Conservation (phyloP, 2,797 vertebrate species). For the Melanogrammus aeglefinus region DNA sequence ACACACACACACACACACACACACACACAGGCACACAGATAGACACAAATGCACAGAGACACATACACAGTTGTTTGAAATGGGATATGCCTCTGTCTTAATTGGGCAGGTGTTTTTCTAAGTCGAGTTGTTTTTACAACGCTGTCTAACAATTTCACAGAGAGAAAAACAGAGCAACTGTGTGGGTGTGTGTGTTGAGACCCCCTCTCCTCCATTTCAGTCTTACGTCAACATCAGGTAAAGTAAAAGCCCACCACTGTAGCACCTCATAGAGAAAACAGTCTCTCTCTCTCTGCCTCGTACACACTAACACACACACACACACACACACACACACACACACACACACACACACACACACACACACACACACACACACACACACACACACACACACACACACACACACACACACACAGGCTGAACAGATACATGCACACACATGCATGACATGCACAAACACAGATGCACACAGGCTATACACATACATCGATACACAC, state of each 20-base stretch:
- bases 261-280: constrained; percentile 45
- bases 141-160: constrained; percentile 59
- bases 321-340: constrained; percentile 11
- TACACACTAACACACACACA: constrained; percentile 14
- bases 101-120: constrained; percentile 75
- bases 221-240: constrained; percentile 65
- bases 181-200: constrained; percentile 24
- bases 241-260: constrained; percentile 61
- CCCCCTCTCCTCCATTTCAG: constrained; percentile 21
- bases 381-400: constrained; percentile 7
- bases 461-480: neutral
- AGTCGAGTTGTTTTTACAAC: constrained; percentile 47
- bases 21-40: constrained; percentile 31
- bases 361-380: constrained; percentile 4
- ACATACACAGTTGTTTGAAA: constrained; percentile 63
- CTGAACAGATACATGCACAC: neutral
- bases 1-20: constrained; percentile 29
- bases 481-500: too few species aligned
- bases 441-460: constrained; percentile 16
- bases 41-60: constrained; percentile 26
- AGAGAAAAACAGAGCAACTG: constrained; percentile 14
- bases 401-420: neutral
- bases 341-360: constrained; percentile 6
- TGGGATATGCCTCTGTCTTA: constrained; percentile 64
- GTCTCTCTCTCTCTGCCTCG: constrained; percentile 8